Conservation (phyloP, 1,140 invertebrate genomes). For the Pseudomyrmex concolor region DNA sequence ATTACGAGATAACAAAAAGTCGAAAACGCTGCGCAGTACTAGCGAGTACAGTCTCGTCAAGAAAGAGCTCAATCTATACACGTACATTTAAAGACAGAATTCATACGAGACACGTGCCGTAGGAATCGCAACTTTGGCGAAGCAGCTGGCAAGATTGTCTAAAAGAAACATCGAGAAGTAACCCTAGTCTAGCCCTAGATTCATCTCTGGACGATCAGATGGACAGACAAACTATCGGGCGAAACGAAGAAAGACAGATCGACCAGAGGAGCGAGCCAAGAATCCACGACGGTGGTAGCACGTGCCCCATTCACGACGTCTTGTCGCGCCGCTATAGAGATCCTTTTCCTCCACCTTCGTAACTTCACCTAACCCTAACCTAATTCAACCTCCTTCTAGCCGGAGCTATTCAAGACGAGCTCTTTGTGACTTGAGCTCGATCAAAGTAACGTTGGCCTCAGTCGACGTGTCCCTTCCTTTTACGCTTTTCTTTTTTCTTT, state of each 20-base stretch:
- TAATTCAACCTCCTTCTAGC: constrained; percentile 76
- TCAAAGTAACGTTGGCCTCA: constrained; percentile 63
- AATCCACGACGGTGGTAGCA: constrained; percentile 77
- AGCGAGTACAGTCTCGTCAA: background rate
- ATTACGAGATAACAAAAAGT: background rate
- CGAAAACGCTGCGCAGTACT: background rate
- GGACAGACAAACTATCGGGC: constrained; percentile 47
- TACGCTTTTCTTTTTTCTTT: constrained; percentile 72
- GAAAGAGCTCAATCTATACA: background rate
- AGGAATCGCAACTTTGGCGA: constrained; percentile 78
- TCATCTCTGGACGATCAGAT: constrained; percentile 51
- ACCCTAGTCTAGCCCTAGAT: constrained; percentile 68
- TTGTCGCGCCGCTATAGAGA: constrained; percentile 3
- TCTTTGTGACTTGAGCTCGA: constrained; percentile 72
- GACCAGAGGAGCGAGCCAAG: constrained; percentile 66
- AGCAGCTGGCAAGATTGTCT: constrained; percentile 74
- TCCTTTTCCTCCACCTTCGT: constrained; percentile 80
- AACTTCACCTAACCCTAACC: constrained; percentile 79
- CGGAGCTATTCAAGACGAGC: constrained; percentile 77
- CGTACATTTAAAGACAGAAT: constrained; percentile 2
- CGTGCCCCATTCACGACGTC: constrained; percentile 79
- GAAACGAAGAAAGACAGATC: constrained; percentile 52
- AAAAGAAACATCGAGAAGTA: constrained; percentile 69
- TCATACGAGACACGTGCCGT: constrained; percentile 54
- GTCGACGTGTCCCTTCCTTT: constrained; percentile 67